phyloP scores from a whole-genome alignment of 2,888 invertebrate species.

The Coenonympha glycerion region DNA sequence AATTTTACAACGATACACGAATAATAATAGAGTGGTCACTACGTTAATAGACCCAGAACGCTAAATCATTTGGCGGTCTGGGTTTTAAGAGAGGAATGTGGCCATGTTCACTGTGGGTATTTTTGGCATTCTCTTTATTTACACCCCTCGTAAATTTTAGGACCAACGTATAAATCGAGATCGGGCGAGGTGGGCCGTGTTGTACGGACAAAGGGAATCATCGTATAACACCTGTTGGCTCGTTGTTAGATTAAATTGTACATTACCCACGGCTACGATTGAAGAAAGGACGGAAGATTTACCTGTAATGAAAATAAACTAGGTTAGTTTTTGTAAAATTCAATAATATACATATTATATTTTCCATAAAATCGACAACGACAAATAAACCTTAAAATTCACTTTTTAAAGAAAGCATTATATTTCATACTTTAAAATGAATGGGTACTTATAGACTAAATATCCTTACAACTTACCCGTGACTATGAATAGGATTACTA shows the following conservation, averaged over 20 bases:
- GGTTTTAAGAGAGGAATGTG: slow-evolving; percentile 41
- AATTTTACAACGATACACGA: no score
- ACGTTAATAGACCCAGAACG: background rate
- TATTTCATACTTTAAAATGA: no score
- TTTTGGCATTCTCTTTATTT: slow-evolving; percentile 54
- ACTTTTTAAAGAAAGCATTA: no score
- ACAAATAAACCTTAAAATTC: no score
- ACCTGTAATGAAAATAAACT: slow-evolving; percentile 34
- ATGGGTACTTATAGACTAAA: no score
- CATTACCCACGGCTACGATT: slow-evolving; percentile 9
- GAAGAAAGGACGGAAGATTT: slow-evolving; percentile 25
- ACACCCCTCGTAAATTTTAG: slow-evolving; percentile 56
- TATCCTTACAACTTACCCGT: no score
- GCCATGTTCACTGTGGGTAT: slow-evolving; percentile 49
- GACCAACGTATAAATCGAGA: slow-evolving; percentile 33
- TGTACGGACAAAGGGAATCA: slow-evolving; percentile 8
- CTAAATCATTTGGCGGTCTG: slow-evolving; percentile 1
- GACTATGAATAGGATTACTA: no score
- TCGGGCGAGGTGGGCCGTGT: slow-evolving; percentile 16
- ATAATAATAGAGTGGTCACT: background rate
- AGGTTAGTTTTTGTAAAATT: slow-evolving; percentile 8
- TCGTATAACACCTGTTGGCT: slow-evolving; percentile 10
- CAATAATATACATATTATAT: background rate
- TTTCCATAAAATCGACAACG: no score
- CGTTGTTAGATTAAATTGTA: slow-evolving; percentile 14